phyloP scores from a whole-genome alignment of 2,113 vertebrate genomes.

The Hymenochirus boettgeri region DNA sequence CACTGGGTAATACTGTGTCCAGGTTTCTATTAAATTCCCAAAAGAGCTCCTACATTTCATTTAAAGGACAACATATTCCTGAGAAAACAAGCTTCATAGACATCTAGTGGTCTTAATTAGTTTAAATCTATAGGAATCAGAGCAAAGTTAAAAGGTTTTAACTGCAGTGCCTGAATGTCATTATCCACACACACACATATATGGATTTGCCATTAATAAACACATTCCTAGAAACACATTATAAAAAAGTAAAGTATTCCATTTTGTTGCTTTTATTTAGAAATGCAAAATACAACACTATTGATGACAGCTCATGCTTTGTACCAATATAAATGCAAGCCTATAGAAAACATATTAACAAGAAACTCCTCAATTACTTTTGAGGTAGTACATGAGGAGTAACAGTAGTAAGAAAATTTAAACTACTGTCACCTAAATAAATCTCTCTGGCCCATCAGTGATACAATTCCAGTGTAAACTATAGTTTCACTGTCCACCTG shows the following conservation, averaged over 20 bases:
- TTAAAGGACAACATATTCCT: slow-evolving; percentile 24
- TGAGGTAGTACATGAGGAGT: slow-evolving; percentile 68
- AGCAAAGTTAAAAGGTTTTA: slow-evolving; percentile 1
- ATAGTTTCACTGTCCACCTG: neutral
- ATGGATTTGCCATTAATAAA: neutral
- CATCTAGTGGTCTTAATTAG: slow-evolving; percentile 6
- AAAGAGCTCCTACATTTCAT: neutral
- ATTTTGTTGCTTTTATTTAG: slow-evolving; percentile 67
- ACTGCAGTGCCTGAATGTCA: neutral
- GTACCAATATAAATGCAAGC: slow-evolving; percentile 59
- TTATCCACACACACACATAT: slow-evolving; percentile 3
- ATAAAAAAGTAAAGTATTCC: slow-evolving; percentile 43
- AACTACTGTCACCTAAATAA: slow-evolving; percentile 26
- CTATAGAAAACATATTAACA: slow-evolving; percentile 55
- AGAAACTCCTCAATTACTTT: slow-evolving; percentile 64
- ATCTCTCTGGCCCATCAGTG: neutral
- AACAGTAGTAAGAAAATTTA: slow-evolving; percentile 47
- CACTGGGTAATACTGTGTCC: neutral
- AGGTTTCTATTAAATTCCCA: neutral
- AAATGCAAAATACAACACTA: slow-evolving; percentile 66
- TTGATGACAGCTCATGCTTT: slow-evolving; percentile 65
- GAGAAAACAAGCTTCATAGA: slow-evolving; percentile 22
- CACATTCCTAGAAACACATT: slow-evolving; percentile 16
- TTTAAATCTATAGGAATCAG: neutral
- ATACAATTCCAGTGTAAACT: neutral